Base-by-base conservation (phyloP, 2,113 vertebrate genomes). In the Chionomys nivalis region DNA sequence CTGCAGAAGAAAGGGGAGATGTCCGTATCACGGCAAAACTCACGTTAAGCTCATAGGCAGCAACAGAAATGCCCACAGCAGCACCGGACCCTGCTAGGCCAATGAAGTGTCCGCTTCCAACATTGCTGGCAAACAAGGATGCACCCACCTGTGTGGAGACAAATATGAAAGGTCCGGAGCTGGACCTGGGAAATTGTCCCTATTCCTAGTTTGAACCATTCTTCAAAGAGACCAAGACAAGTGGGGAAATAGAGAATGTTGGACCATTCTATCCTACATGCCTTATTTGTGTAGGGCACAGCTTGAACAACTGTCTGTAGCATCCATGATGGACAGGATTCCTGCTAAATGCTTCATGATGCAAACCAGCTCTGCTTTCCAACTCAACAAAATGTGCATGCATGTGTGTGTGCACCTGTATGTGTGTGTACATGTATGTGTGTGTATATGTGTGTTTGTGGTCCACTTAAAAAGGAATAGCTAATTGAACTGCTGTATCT, bases 51-150 rank as follows among this genome's bases (percentile, higher is more conserved):
- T 99, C 99, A 0, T 99, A 99, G 66, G 99, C 99, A 16, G 99
- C 98, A 0, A 99, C 99, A 0, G 98, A 99, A 0, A 99, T 99
- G 39, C 99, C 99, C 0, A 99, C 98, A 0, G 99, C 99, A 0
- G 99, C 99, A 7, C 99, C 99, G 0, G 99, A 99, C 2, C 99
- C 99, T 0, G 99, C 99, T 97, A 99, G 97, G 28, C 99, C 99
- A 0, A 99, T 99, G 97, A 99, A 99, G 94, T 99, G 99, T 4
- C 99, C 99, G 0, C 99, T 99, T 88, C 99, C 99, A 58, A 99
- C 99, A 0, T 99, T 99, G 97, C 99, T 99, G 98, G 99, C 99
- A 97, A 99, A 99, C 63, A 99, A 98, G 42, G 99, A 99, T 0
- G 99, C 99, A 0, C 99, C 99, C 55, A 99, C 99, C 99, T 99